Evolutionary conservation across 2,113 vertebrate genomes (phyloP), one percentile per base, ranked within the genome.

Genomic region (Acrocephalus kingi): DNA sequence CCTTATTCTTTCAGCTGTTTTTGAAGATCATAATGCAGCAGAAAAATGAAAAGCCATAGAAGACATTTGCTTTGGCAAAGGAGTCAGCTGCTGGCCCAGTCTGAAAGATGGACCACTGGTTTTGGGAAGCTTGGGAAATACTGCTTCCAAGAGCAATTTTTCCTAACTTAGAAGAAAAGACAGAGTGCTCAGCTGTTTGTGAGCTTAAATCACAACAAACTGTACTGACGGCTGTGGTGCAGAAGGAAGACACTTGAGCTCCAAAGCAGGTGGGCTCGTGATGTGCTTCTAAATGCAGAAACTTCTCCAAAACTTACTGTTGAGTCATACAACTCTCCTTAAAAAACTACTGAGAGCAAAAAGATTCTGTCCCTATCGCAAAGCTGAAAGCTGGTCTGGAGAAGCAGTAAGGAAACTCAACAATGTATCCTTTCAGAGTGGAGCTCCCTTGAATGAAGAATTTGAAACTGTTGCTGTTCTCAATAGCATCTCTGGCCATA

Each of bases 1-100:
- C 33, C 43, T 93, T 94, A 22, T 71, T 96, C 64, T 97, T 97
- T 63, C 96, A 98, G 96, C 94, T 97, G 86, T 92, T 80, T 95
- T 90, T 96, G 85, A 78, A 94, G 96, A 95, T 98, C 97, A 98
- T 95, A 96, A 98, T 98, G 98, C 94, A 98, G 96, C 98, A 97
- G 97, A 94, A 98, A 97, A 97, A 98, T 98, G 98, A 98, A 96
- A 98, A 96, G 71, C 81, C 93, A 35, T 94, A 97, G 95, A 92
- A 97, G 96, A 97, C 75, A 52, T 93, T 87, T 97, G 66, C 96
- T 94, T 86, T 89, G 91, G 93, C 97, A 95, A 94, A 96, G 96
- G 96, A 97, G 95, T 91, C 96, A 56, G 48, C 93, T 96, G 72
- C 72, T 96, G 76, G 63, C 95, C 66, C 94, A 62, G 81, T 97